phyloP scores from a whole-genome alignment of 2,113 vertebrate genomes.

The Dicaeum eximium region DNA sequence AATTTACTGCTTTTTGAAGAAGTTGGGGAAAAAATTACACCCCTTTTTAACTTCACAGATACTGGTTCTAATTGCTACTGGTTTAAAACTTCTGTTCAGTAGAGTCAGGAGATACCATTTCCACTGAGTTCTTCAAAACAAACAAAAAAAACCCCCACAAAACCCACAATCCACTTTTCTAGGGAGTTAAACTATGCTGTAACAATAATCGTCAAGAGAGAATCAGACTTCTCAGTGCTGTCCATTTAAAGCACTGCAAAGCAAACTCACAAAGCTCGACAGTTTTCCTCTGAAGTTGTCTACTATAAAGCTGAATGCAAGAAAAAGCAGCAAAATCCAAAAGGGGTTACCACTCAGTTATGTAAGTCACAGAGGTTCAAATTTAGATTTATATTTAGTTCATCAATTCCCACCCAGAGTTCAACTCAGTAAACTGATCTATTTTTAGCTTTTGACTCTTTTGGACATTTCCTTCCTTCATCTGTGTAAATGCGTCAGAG shows the following conservation, averaged over 20 bases:
- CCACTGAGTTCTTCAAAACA: background rate
- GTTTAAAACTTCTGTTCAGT: background rate
- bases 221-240: background rate
- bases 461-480: slow-evolving; percentile 63
- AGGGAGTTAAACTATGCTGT: background rate
- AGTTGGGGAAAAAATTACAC: background rate
- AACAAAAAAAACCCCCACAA: background rate
- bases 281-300: background rate
- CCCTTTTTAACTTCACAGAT: background rate
- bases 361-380: slow-evolving; percentile 11
- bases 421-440: slow-evolving; percentile 44
- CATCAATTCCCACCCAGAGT: slow-evolving; percentile 12
- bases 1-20: background rate
- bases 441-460: slow-evolving; percentile 58
- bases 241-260: background rate
- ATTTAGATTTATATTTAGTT: slow-evolving; percentile 48
- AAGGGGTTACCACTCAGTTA: background rate
- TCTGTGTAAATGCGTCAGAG: slow-evolving; percentile 55
- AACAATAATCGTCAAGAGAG: background rate
- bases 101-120: background rate
- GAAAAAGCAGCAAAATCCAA: background rate
- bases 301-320: background rate
- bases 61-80: background rate
- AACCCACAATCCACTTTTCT: background rate
- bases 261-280: background rate